Evolutionary conservation across 2,797 vertebrate species (phyloP).

Genomic region (Trachops cirrhosus): DNA sequence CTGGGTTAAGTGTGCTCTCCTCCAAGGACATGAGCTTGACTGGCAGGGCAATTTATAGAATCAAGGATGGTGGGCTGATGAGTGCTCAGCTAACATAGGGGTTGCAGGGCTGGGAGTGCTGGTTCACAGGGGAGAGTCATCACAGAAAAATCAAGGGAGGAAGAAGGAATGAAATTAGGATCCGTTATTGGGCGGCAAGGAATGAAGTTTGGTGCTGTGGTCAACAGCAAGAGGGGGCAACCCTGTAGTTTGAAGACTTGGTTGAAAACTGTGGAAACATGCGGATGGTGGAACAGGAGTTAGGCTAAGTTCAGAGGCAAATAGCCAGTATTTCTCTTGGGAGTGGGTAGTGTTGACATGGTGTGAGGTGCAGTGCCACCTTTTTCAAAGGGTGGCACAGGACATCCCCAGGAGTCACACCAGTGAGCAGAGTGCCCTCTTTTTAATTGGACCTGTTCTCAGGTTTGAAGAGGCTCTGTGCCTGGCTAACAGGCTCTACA

Average conservation of each 20-base stretch:
- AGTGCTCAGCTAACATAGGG: not conserved
- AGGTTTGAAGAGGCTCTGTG: not conserved
- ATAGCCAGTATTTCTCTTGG: not conserved
- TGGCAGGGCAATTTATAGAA: not conserved
- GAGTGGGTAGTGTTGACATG: not conserved
- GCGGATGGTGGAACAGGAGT: not conserved
- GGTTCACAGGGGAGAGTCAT: not conserved
- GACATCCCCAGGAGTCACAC: not conserved
- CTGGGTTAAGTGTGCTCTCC: not conserved
- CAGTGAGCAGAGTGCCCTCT: not conserved
- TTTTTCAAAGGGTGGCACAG: not conserved
- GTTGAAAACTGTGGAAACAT: not conserved
- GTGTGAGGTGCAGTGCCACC: not conserved
- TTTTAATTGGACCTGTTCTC: not conserved
- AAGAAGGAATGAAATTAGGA: not conserved
- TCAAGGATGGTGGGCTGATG: not conserved
- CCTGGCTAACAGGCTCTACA: not conserved
- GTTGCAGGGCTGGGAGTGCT: not conserved
- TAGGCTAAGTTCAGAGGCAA: not conserved
- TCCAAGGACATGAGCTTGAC: not conserved
- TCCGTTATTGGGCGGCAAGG: not conserved
- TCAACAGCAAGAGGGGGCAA: not conserved
- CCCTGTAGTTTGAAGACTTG: not conserved
- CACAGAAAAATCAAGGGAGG: not conserved
- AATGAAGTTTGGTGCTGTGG: not conserved